Base-by-base conservation (phyloP, 2,113 vertebrate species). In the Syngnathoides biaculeatus region DNA sequence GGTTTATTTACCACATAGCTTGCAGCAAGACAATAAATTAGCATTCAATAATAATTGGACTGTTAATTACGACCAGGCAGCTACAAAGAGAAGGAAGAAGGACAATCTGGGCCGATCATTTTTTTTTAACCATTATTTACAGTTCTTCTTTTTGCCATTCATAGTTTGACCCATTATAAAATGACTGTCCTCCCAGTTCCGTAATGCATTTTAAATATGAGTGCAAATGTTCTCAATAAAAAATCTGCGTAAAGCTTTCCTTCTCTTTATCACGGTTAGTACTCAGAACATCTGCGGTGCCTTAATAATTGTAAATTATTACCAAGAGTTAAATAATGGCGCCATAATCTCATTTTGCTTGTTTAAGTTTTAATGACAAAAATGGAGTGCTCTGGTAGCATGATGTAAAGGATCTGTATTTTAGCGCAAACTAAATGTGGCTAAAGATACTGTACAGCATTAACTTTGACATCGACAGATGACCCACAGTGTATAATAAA, bases 1-100 rank as follows among this genome's bases (percentile, higher is more conserved):
- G 71, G 72, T 89, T 89, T 90, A 89, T 89, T 90, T 90, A 89
- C 89, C 89, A 91, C 82, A 81, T 79, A 86, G 85, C 88, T 89
- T 77, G 79, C 77, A 77, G 90, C 79, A 65, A 88, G 76, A 73
- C 83, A 88, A 90, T 91, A 88, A 89, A 90, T 90, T 88, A 90
- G 82, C 86, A 83, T 87, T 88, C 86, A 87, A 88, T 90, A 90
- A 88, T 84, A 87, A 89, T 86, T 75, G 60, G 74, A 73, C 78
- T 83, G 82, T 86, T 89, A 89, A 87, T 87, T 87, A 90, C 72
- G 78, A 71, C 64, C 67, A 83, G 56, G 67, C 56, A 72, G 52
- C 73, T 61, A 79, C 26, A 43, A 50, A 72, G 72, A 78, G 64
- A 70, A 74, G n/a, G n/a, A 52, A 65, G 59, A 53, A 78, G 45